Percentiles rank a stretch among this genome's conserved stretches.
phyloP scores from a whole-genome alignment of 2,797 vertebrate genomes.

The Tragelaphus oryx region DNA sequence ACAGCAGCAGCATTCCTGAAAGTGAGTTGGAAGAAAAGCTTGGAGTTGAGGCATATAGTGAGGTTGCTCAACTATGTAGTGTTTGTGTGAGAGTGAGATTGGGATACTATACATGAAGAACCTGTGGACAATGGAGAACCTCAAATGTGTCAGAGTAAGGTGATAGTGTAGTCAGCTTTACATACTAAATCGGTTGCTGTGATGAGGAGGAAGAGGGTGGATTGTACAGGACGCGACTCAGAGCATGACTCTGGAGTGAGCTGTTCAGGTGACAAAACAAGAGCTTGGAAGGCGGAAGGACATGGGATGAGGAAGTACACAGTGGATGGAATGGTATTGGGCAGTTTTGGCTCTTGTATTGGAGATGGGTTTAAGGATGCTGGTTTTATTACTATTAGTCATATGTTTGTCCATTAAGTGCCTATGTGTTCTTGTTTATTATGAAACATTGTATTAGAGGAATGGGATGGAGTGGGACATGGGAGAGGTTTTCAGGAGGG shows the following conservation, averaged over 20 bases:
- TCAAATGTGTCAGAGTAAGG: not conserved
- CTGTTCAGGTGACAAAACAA: not conserved
- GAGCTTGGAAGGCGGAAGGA: not conserved
- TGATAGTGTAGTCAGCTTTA: not conserved
- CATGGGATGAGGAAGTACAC: not conserved
- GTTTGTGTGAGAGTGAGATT: not conserved
- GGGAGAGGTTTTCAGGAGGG: not conserved
- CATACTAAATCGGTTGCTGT: not conserved
- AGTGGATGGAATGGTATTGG: not conserved
- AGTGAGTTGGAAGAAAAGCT: not conserved
- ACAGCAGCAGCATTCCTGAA: not conserved
- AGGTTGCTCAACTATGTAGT: not conserved
- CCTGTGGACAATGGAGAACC: not conserved
- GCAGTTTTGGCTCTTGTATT: not conserved
- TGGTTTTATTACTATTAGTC: not conserved
- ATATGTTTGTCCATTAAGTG: not conserved
- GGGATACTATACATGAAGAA: not conserved
- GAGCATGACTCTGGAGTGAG: not conserved
- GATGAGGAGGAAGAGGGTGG: not conserved
- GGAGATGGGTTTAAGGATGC: not conserved
- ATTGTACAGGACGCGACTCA: not conserved
- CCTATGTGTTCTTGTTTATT: not conserved
- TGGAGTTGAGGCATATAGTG: not conserved
- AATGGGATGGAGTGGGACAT: not conserved
- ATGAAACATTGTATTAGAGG: not conserved